Evolutionary conservation across 2,113 vertebrate genomes (phyloP), one percentile per base, ranked within the genome.

Genomic region (Brienomyrus brachyistius): DNA sequence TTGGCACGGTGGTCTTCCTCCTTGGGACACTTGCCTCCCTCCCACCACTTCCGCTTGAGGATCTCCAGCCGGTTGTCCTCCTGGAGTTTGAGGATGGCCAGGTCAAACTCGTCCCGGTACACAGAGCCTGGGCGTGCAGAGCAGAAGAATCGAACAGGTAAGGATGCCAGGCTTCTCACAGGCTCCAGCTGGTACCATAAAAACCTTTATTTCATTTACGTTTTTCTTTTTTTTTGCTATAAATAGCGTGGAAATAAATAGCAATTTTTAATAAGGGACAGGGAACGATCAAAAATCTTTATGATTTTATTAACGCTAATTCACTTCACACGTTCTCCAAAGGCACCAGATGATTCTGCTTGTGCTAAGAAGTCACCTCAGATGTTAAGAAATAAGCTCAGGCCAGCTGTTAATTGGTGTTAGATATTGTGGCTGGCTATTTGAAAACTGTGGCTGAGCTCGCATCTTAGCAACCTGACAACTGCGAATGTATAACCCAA

Each of bases 31-130:
- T 97, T 98, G 11, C 98, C 98, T 10, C 98, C 98, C 90, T 99
- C 98, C 98, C 98, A 99, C 98, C 98, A 99, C 88, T 98, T 99
- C 27, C 98, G 95, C 93, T 99, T 99, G 47, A 99, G 95, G 92
- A 99, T 98, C 84, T 99, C 98, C 91, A 99, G 93, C 40, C 98
- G 97, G 94, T 99, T 99, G 94, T 98, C 99, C 93, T 99, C 98
- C 93, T 99, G 98, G 84, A 99, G 92, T 93, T 98, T 99, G 35
- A 99, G 98, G 91, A 99, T 99, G 94, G 98, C 98, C 94, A 99
- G 95, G 94, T 99, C 98, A 88, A 99, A 99, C 93, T 99, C 98
- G 0, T 99, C 98, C 0, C 98, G 97, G 92, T 99, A 99, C 91
- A 97, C 95, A 0, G 98, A 98, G 89, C 98, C 98, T 99, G 94